These are phyloP conservation scores for Arbacia lixula DNA, from an alignment of 53 echinoderm and acorn worm species.

Conservation along the genomic window DNA sequence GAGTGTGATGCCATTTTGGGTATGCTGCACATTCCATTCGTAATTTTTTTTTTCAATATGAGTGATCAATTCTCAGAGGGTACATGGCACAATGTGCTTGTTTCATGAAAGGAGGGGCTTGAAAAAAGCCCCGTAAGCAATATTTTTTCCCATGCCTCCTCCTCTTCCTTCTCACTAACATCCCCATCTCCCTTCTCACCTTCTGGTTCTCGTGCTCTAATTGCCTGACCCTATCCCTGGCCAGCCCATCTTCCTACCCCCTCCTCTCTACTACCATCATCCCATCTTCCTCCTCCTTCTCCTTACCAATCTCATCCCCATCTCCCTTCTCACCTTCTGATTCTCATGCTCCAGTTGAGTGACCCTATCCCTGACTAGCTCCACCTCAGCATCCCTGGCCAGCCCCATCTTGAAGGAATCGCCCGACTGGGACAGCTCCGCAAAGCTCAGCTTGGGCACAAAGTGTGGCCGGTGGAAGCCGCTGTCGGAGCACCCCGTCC, in stretches of 20 bases:
- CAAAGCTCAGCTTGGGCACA: slow-evolving; percentile 90
- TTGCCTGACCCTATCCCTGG: slow-evolving; percentile 60
- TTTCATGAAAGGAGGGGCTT: too few relatives aligned
- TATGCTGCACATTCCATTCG: too few relatives aligned
- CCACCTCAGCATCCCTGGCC: slow-evolving; percentile 70
- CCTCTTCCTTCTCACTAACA: too few relatives aligned
- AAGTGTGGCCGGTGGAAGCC: slow-evolving; percentile 60
- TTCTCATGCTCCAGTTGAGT: slow-evolving; percentile 82
- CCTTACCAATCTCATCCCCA: slow-evolving; percentile 66
- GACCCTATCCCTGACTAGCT: slow-evolving; percentile 68
- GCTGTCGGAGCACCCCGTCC: slow-evolving; percentile 12
- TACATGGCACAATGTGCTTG: too few relatives aligned
- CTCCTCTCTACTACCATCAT: slow-evolving; percentile 78
- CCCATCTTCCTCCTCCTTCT: slow-evolving; percentile 70
- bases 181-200: too few relatives aligned
- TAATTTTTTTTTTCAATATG: too few relatives aligned
- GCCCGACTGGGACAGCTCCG: slow-evolving; percentile 74
- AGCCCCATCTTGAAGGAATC: slow-evolving; percentile 78
- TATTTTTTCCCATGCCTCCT: too few relatives aligned
- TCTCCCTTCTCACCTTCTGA: slow-evolving; percentile 65
- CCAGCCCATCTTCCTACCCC: slow-evolving; percentile 30
- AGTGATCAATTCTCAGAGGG: too few relatives aligned
- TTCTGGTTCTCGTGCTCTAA: slow-evolving; percentile 71
- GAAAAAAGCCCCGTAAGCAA: too few relatives aligned
- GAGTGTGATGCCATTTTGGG: too few relatives aligned